Evolutionary conservation across 92 coral and sea anemone genomes (phyloP), one percentile per base, ranked within the genome.

Genomic region (Plumapathes pennacea): DNA sequence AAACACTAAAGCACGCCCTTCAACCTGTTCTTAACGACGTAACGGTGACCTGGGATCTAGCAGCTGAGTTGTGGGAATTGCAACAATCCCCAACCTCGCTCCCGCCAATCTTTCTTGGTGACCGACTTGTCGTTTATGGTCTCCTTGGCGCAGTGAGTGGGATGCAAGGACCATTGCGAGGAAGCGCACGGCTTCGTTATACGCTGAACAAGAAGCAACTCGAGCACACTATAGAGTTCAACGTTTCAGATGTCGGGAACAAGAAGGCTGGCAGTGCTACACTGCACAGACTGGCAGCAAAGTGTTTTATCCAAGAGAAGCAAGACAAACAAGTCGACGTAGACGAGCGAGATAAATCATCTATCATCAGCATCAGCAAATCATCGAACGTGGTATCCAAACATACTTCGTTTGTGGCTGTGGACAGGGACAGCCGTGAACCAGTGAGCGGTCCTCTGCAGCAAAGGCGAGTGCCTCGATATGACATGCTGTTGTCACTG

Each of bases 21-120:
- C 90, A 86, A 31, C 97, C 97, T 4, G 88, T 73, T 4, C 69
- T 90, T 5, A 69, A 70, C 36, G 88, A 57, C 32, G 71, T 74
- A 33, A 50, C 48, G 50, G 43, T 83, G 10, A 70, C 77, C 19
- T 90, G 89, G 90, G 63, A 42, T 53, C 72, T 83, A n/a, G 79
- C 90, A 20, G 39, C 50, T 24, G 74, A 69, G 18, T n/a, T n/a
- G n/a, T 83, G 71, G 73, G 45, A 33, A 19, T 80, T 77, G 26
- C 60, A 72, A 22, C 58, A 57, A 32, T 45, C 26, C 36, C 32
- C 47, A 18, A 15, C 38, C 21, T 39, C 58, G 32, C 50, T 64
- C n/a, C 84, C 88, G 24, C 65, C 80, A 25, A 49, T 85, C n/a
- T 80, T 72, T 64, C 13, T 54, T 12, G 94, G 94, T 21, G 77